Evolutionary conservation across 2,888 invertebrate species (phyloP).

Genomic region (Tenodera sinensis): DNA sequence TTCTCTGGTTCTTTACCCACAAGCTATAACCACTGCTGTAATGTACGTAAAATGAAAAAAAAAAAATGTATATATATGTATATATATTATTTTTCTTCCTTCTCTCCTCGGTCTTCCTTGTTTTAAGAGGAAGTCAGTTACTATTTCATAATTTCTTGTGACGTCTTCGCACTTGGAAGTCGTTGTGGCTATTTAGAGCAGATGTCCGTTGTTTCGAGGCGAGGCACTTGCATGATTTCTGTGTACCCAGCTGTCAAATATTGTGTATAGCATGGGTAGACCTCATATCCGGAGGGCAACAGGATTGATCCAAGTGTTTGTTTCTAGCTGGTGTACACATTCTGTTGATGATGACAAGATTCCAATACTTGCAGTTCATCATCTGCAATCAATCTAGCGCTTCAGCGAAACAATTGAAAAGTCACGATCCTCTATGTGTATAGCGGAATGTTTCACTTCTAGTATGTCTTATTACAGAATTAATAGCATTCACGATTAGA

Average conservation of each 20-base stretch:
- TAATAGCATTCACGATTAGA: no score
- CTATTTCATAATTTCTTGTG: not conserved
- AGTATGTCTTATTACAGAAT: no score
- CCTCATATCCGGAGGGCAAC: not conserved
- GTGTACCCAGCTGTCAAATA: not conserved
- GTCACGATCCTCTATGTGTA: no score
- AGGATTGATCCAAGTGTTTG: not conserved
- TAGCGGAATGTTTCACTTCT: no score
- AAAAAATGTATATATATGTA: no score
- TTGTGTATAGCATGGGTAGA: not conserved
- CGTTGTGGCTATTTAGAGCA: not conserved
- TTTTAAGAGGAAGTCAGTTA: not conserved
- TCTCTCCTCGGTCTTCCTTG: not conserved
- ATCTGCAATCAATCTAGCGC: not conserved
- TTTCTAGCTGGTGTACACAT: not conserved
- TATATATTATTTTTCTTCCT: not conserved
- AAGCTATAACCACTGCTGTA: not conserved
- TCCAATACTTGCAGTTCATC: not conserved
- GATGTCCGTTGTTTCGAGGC: not conserved
- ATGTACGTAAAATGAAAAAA: not conserved
- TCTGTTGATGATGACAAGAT: not conserved
- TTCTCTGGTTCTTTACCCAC: not conserved
- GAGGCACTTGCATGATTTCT: not conserved
- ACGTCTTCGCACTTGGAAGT: not conserved
- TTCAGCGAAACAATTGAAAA: not conserved